These are phyloP conservation scores for Menidia menidia DNA, from an alignment of 2,797 vertebrate species.

Conservation along the genomic window DNA sequence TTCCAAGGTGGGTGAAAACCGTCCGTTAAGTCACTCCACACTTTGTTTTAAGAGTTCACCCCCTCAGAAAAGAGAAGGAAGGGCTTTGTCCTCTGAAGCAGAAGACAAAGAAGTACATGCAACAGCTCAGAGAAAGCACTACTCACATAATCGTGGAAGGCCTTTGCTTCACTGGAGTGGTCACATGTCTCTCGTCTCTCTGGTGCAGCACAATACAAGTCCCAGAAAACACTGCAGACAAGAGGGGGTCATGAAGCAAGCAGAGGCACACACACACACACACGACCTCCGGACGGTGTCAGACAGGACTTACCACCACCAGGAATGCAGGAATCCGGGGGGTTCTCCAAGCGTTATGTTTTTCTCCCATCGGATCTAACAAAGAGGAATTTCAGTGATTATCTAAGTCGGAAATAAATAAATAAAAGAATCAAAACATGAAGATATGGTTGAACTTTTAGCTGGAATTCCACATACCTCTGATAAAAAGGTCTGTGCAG, in stretches of 20 bases:
- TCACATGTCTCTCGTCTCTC: constrained; percentile 99
- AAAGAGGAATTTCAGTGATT: constrained; percentile 20
- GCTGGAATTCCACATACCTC: constrained; percentile 85
- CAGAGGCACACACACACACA: constrained; percentile 55
- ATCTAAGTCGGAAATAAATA: background rate
- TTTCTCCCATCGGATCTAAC: constrained; percentile 98
- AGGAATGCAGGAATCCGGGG: constrained; percentile 97
- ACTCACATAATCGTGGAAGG: constrained; percentile 99
- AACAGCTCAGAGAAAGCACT: constrained; percentile 46
- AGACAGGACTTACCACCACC: constrained; percentile 94
- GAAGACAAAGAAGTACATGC: constrained; percentile 30
- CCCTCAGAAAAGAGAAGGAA: constrained; percentile 1
- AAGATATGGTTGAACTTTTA: constrained; percentile 16
- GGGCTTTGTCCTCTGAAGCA: constrained; percentile 24
- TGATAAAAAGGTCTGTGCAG: constrained; percentile 98
- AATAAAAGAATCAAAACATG: background rate
- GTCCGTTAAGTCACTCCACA: background rate
- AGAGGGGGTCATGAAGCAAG: constrained; percentile 62
- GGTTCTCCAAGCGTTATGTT: constrained; percentile 98
- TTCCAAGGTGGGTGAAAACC: background rate
- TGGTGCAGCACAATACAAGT: constrained; percentile 98
- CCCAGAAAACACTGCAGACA: constrained; percentile 95
- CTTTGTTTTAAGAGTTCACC: constrained; percentile 10
- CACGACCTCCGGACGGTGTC: constrained; percentile 35
- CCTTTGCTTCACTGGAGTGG: constrained; percentile 99